Evolutionary conservation across 2,113 vertebrate genomes (phyloP).

Genomic region (Addax nasomaculatus): DNA sequence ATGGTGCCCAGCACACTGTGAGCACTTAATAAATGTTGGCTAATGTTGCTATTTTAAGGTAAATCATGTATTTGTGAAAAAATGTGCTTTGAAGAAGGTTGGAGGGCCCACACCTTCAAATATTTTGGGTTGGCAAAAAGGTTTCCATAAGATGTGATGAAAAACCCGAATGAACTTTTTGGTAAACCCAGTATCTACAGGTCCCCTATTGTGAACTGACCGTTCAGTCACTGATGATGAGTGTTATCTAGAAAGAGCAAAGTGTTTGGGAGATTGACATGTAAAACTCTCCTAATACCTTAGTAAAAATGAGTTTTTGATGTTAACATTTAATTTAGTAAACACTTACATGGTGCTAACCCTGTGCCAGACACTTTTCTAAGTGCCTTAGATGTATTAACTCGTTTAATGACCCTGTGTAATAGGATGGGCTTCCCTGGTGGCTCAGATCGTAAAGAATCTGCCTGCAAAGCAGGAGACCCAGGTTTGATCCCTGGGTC

Average conservation of each 20-base stretch:
- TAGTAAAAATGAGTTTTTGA: background rate
- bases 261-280: background rate
- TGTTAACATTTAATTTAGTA: background rate
- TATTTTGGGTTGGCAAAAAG: background rate
- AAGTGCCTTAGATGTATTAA: background rate
- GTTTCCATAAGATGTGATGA: background rate
- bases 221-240: background rate
- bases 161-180: background rate
- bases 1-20: fast-evolving
- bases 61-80: background rate
- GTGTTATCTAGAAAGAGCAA: background rate
- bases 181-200: background rate
- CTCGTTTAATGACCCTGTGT: background rate
- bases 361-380: background rate
- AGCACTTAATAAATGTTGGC: background rate
- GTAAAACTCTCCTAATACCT: background rate
- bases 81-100: background rate
- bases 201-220: background rate
- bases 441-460: background rate
- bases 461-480: background rate
- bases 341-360: background rate
- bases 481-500: background rate
- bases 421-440: background rate
- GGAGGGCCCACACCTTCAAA: background rate
- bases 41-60: background rate